Evolutionary conservation across 2,888 invertebrate species (phyloP), one percentile per base, ranked within the genome.

Genomic region (Balanococcus diminutus): DNA sequence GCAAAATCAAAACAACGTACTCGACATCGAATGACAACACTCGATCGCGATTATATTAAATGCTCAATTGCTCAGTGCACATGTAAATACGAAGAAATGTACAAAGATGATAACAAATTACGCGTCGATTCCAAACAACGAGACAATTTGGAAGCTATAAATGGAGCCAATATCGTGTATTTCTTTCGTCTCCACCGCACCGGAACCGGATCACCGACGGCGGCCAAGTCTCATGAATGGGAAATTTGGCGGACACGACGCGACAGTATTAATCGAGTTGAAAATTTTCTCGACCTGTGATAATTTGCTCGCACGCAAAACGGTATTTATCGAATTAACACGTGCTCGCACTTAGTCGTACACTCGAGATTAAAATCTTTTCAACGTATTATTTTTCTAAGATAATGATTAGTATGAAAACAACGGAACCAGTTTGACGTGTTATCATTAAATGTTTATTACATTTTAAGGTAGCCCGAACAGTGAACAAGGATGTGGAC

Each of bases 341-440:
- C 67, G 67, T 67, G 67, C 67, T 28, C 67, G 67, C 1, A 2
- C 14, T 25, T 28, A n/a, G n/a, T n/a, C 16, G 5, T 11, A 67
- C 9, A 67, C 11, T 67, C 31, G 11, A 67, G 67, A 67, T 67
- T 67, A 67, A 67, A 67, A 67, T 67, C 67, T 4, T 31, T 67
- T 31, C 67, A 67, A 75, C 75, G 32, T 32, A 75, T 75, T 75
- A 75, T 75, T 67, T 67, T 67, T 67, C 25, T 14, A 67, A 67
- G 61, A 67, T 67, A 67, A 67, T 67, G 61, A 75, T 75, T n/a
- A n/a, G n/a, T n/a, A 16, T 75, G 14, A 75, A 75, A 75, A 75
- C 75, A 75, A 75, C 75, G 32, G 31, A 75, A 75, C 75, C 75
- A 75, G 75, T 75, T 75, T 75, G 32, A 75, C 75, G 75, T 36